These are phyloP conservation scores for Chrysomela aeneicollis DNA, from an alignment of 2,888 invertebrate genomes.

Conservation along the genomic window DNA sequence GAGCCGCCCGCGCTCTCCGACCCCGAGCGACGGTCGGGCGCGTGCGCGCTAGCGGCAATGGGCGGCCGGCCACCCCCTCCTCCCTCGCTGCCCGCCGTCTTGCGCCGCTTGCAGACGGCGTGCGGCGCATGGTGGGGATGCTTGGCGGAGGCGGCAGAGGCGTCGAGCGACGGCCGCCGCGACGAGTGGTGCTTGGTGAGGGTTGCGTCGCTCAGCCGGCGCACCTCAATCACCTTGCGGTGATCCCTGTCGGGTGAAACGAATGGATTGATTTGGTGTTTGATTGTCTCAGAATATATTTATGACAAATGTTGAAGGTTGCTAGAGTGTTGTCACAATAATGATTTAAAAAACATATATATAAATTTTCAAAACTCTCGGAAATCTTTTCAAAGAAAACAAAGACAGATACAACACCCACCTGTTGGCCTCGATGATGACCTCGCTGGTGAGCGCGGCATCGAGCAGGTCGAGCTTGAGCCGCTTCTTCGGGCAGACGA, in stretches of 20 bases:
- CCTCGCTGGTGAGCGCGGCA: constrained; percentile 52
- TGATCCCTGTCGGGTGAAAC: too few relatives aligned
- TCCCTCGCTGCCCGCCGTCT: constrained; percentile 62
- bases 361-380: too few relatives aligned
- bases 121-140: constrained; percentile 51
- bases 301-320: too few relatives aligned
- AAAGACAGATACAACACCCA: too few relatives aligned
- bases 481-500: constrained; percentile 72
- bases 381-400: too few relatives aligned
- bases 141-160: too few relatives aligned
- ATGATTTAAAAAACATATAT: too few relatives aligned
- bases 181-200: constrained; percentile 57
- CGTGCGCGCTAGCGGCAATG: too few relatives aligned
- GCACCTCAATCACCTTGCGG: constrained; percentile 61
- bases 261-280: too few relatives aligned
- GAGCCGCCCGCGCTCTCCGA: constrained; percentile 62
- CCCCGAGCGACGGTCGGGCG: constrained; percentile 67
- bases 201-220: constrained; percentile 64
- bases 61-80: constrained; percentile 40
- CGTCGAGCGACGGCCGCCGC: constrained; percentile 66
- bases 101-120: constrained; percentile 65
- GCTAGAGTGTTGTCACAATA: too few relatives aligned
- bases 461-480: constrained; percentile 67
- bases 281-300: not conserved
- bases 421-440: constrained; percentile 60